Base-by-base conservation (phyloP, 2,797 vertebrate species). In the Poeciliopsis turneri region DNA sequence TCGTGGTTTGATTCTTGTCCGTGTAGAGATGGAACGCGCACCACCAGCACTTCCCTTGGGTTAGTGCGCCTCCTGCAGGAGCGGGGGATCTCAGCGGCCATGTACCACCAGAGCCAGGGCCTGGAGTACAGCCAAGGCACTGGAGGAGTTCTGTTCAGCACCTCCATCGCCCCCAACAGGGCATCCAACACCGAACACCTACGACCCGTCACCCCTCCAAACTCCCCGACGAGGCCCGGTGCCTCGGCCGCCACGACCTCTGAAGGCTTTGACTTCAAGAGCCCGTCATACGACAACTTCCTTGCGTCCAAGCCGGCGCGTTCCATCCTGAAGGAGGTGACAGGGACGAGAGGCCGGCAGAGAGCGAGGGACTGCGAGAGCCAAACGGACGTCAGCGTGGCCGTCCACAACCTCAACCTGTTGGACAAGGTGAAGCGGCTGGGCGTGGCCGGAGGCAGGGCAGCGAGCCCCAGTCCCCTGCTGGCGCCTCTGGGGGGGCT, bases 51-150 rank as follows among this genome's bases (percentile, higher is more conserved):
- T 0, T 99, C 98, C 11, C 92, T 99, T 85, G 98, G 98, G 51
- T 94, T 99, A 80, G 98, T 99, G 88, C 97, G 97, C 92, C 96
- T 99, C 74, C 95, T 99, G 80, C 98, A 99, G 93, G 98, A 99
- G 88, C 94, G 96, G 55, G 98, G 98, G 66, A 99, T 99, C 88
- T 99, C 98, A 0, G 98, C 98, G 18, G 98, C 97, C 0, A 96
- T 99, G 88, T 99, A 99, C 75, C 96, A 99, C 86, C 96, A 98
- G 86, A 97, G 97, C 0, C 97, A 96, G 87, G 96, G 95, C 83
- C 96, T 96, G 95, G 97, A 98, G 89, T 90, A 96, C 71, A 94
- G 94, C 0, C 93, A 95, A 84, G 93, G 87, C 59, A 93, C 93
- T 30, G 86, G 88, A 77, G 93, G 91, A 39, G 93, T 96, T 64